A percentile compares a stretch with the other conserved stretches of the same genome.
Conservation (phyloP, 2,113 vertebrate genomes). For the Tachycineta bicolor region DNA sequence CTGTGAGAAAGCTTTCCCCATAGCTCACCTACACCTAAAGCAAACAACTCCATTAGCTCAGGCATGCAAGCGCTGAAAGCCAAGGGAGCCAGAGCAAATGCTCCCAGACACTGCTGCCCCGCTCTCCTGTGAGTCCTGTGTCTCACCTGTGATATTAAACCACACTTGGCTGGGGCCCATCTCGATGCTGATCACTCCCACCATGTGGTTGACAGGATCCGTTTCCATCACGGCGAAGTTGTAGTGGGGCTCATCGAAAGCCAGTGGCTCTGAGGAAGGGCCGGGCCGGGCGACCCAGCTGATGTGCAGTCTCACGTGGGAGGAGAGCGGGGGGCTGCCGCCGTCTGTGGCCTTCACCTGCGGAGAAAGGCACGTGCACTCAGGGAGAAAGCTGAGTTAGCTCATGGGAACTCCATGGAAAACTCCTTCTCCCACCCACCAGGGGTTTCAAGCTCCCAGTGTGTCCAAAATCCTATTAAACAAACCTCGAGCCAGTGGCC, state of each 20-base stretch:
- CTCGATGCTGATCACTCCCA: constrained; percentile 91
- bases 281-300: constrained; percentile 84
- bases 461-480: background rate
- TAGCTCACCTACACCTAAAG: constrained; percentile 32
- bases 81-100: background rate
- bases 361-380: background rate
- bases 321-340: constrained; percentile 80
- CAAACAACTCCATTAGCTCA: constrained; percentile 18
- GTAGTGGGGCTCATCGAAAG: constrained; percentile 88
- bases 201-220: constrained; percentile 92
- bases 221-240: constrained; percentile 94
- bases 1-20: background rate
- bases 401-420: background rate
- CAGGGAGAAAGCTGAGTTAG: background rate
- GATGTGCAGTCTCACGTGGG: constrained; percentile 87
- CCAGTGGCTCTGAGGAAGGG: constrained; percentile 76
- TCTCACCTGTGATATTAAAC: constrained; percentile 91
- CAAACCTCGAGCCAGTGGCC: background rate
- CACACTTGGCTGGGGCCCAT: constrained; percentile 81
- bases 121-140: background rate
- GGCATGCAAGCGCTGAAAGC: background rate
- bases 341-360: constrained; percentile 90
- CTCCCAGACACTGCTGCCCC: background rate
- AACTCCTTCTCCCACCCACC: background rate
- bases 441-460: background rate